Base-by-base conservation (phyloP, 2,113 vertebrate genomes). In the Paratilapia polleni region DNA sequence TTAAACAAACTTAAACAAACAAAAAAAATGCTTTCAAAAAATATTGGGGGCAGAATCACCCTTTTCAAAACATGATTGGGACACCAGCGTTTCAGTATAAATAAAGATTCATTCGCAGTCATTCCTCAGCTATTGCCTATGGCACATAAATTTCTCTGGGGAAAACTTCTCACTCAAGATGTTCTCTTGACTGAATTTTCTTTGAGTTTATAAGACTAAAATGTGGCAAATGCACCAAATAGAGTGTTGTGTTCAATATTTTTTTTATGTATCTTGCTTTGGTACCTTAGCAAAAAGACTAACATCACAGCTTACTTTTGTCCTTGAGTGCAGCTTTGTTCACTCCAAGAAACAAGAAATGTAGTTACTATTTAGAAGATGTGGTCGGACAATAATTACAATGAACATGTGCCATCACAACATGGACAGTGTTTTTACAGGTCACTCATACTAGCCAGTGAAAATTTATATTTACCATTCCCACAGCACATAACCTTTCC, bases 401-500 rank as follows among this genome's bases (percentile, higher is more conserved):
- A 22, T 20, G 49, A 78, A 73, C 70, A 60, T 38, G 12, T 66
- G 34, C 61, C 75, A 66, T 78, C 49, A 20, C 24, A 58, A 20
- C 47, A 49, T 41, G 38, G 73, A n/a, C 49, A 19, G 38, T 38
- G 47, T 76, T 80, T 82, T 83, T 62, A 43, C 13, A 79, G 59
- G 62, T 57, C 78, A 68, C 54, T 78, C 59, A 78, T 57, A 59
- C 63, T 13, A 58, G 70, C 49, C 24, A n/a, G 52, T 19, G 1
- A 63, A 73, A 15, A 80, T 75, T 6, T 75, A 82, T 86, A 86
- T 88, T 84, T 91, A 78, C 36, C 24, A 56, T 79, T 82, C 81
- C 57, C 74, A 63, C 70, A 54, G 75, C 22, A 80, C 57, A 58
- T 77, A 83, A 89, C 80, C 64, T 88, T 84, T 91, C 73, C 79